Evolutionary conservation across 2,797 vertebrate species (phyloP), one percentile per base, ranked within the genome.

Genomic region (Coendou prehensilis): DNA sequence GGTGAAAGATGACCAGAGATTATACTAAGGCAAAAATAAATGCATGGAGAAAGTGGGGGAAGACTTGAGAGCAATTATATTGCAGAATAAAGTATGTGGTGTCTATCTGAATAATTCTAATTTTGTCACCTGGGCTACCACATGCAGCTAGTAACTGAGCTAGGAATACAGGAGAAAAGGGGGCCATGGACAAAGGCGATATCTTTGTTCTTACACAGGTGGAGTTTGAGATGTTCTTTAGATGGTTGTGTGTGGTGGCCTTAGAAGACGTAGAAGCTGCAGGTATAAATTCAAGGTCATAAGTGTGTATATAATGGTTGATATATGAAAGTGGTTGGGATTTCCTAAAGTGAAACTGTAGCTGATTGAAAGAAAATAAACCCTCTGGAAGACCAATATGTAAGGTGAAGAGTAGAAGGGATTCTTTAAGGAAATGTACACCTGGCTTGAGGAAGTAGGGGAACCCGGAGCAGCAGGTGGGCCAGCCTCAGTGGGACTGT

Each of bases 21-120:
- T 84, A 41, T 87, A 76, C 45, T 63, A 84, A 92, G 47, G 59
- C 52, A 87, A 84, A 96, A 57, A 84, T n/a, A 83, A 5, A 33
- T 17, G 9, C 5, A 17, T 73, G 45, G 81, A 56, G 54, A 81
- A 50, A 28, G 85, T 15, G 73, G 13, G 11, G 54, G 22, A 61
- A 13, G n/a, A 92, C 79, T 83, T 76, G 63, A 89, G 69, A 92
- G n/a, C 61, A 63, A 30, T 56, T 80, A 69, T 10, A 10, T 23
- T 63, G 2, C 52, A 56, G n/a, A 90, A 71, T 61, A 54, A 91
- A 93, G 30, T 33, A 59, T 73, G 59, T 75, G 10, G 28, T 83
- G 13, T 79, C 45, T 88, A 28, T 75, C 41, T 89, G 33, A 87
- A 69, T 95, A 23, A 86, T n/a, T 80, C 5, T 61, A 37, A 41